Evolutionary conservation across 2,888 invertebrate species (phyloP).

Genomic region (Stenurella melanura): DNA sequence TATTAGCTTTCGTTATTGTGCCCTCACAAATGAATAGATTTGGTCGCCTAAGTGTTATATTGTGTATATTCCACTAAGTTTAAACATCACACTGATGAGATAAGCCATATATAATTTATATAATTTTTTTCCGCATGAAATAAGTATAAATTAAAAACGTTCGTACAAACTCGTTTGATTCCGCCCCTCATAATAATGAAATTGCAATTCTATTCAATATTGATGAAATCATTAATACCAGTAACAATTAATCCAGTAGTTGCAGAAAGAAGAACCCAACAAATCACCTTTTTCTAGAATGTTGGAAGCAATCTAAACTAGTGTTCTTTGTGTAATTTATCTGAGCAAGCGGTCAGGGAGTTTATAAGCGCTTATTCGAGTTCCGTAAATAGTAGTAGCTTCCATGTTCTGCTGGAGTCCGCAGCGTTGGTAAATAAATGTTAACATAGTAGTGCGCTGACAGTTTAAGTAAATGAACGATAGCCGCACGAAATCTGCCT

Average conservation of each 20-base stretch:
- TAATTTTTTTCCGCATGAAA: too few species aligned
- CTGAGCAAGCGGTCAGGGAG: conserved; percentile 7
- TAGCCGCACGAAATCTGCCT: conserved; percentile 18
- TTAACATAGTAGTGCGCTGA: conserved; percentile 12
- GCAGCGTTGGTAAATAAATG: conserved; percentile 13
- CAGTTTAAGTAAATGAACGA: conserved; percentile 21
- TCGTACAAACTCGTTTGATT: too few species aligned
- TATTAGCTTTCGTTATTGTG: too few species aligned
- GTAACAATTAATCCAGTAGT: neutral
- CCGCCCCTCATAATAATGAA: too few species aligned
- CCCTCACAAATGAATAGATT: too few species aligned
- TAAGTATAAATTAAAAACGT: too few species aligned
- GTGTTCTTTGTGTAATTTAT: conserved; percentile 4
- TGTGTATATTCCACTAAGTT: too few species aligned
- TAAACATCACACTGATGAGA: too few species aligned
- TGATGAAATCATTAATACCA: neutral
- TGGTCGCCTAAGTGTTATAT: too few species aligned
- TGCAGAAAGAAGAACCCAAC: neutral
- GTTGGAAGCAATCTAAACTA: conserved; percentile 4
- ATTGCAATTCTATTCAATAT: too few species aligned
- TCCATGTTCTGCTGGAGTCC: conserved; percentile 9
- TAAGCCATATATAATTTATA: too few species aligned
- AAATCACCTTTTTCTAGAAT: neutral
- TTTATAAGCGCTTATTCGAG: neutral
- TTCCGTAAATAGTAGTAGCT: conserved; percentile 11